Conservation (phyloP, 2,797 vertebrate species). For the Silurus lanzhouensis region DNA sequence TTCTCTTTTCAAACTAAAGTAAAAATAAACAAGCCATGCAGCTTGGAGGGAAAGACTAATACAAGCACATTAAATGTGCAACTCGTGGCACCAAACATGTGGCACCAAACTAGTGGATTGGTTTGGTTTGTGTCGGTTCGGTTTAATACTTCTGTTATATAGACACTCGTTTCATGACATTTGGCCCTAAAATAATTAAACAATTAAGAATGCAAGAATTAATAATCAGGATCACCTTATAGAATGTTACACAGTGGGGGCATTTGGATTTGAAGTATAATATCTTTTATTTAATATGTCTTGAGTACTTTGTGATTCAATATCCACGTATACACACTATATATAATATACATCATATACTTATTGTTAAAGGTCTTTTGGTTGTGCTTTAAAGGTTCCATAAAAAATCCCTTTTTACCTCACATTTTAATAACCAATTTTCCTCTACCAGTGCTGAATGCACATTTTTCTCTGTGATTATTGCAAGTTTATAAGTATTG, state of each 20-base stretch:
- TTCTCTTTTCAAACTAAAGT: constrained; percentile 36
- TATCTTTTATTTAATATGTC: not conserved
- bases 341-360: not conserved
- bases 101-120: constrained; percentile 7
- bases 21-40: constrained; percentile 21
- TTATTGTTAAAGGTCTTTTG: not conserved
- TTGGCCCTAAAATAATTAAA: constrained; percentile 23
- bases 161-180: not conserved
- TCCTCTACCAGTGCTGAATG: not conserved
- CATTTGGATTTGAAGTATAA: not conserved
- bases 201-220: constrained; percentile 26
- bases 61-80: not conserved
- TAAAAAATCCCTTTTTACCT: not conserved
- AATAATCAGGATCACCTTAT: not conserved
- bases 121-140: not conserved
- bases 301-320: not conserved
- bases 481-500: not conserved
- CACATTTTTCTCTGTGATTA: not conserved
- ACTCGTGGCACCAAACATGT: not conserved
- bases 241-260: not conserved
- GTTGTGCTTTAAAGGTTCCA: not conserved
- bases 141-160: constrained; percentile 14
- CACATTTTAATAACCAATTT: not conserved
- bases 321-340: too few species aligned
- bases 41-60: not conserved